Percentiles rank a stretch among this genome's conserved stretches.
phyloP scores from a whole-genome alignment of 2,113 vertebrate genomes.

The Passer domesticus region DNA sequence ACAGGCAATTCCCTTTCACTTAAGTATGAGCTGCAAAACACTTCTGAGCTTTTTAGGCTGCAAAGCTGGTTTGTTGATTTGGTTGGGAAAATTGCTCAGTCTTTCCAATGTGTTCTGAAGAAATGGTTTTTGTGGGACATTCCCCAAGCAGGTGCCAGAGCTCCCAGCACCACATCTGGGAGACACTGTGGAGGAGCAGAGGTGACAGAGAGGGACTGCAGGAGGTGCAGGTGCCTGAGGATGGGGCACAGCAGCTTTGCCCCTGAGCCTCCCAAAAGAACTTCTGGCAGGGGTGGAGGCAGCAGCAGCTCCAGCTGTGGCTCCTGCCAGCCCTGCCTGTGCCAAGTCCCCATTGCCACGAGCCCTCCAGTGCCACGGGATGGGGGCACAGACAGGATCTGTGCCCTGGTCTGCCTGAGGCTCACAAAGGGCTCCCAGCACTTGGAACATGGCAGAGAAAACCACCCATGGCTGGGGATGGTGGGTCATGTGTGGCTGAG shows the following conservation, averaged over 20 bases:
- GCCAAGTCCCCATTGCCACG: rapidly evolving
- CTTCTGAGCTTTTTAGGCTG: not conserved
- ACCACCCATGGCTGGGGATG: not conserved
- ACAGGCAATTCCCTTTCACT: not conserved
- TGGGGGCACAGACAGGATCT: rapidly evolving
- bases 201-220: not conserved
- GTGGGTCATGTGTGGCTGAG: not conserved
- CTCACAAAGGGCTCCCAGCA: not conserved
- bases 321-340: not conserved
- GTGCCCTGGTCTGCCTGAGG: rapidly evolving
- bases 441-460: rapidly evolving
- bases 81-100: not conserved
- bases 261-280: not conserved
- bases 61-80: not conserved
- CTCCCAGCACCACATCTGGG: not conserved
- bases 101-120: not conserved
- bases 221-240: not conserved
- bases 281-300: not conserved
- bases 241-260: not conserved
- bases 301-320: not conserved
- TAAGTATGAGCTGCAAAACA: not conserved
- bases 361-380: not conserved
- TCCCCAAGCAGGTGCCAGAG: not conserved
- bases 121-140: not conserved
- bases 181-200: not conserved